Evolutionary conservation across 2,888 invertebrate species (phyloP), one percentile per base, ranked within the genome.

Genomic region (Drosophila multiciliata): DNA sequence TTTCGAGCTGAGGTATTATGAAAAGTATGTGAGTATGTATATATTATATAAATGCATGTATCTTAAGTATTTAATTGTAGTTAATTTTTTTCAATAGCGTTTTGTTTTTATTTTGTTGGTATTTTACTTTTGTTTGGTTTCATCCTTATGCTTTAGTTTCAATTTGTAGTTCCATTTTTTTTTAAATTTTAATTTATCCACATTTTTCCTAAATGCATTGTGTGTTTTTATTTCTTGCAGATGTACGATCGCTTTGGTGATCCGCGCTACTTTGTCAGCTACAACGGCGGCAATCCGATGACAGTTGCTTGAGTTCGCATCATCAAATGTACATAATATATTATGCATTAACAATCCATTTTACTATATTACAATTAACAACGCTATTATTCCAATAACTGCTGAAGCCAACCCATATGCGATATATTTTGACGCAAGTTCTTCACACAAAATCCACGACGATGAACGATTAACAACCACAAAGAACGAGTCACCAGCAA

Each of bases 211-310:
- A 48, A 53, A 42, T 53, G 17, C 1, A 0, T 17, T 29, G 26
- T 69, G n/a, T 59, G n/a, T 61, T 45, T 58, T 73, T 29, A 29
- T 29, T 78, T 79, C 66, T 83, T 92, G 17, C 89, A 93, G 92
- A 83, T 86, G 65, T 92, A 89, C 76, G 90, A 90, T 87, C 92
- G 91, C 62, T 92, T 92, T 75, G 92, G 92, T 79, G 92, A 92
- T 89, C 91, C 92, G n/a, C 87, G 91, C 66, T 92, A 89, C 69
- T 93, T 92, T 89, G 87, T 86, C 70, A 90, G 88, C 74, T 91
- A 88, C 66, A 91, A 87, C 73, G 91, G 91, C 61, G 91, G 90
- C 72, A 92, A 92, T 82, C 89, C 87, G 38, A 92, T 93, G 83
- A 92, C 91, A 59, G 92, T 92, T 75, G 92, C 92, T 77, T 93